These are phyloP conservation scores for Pomacea maculata DNA, from an alignment of 1,140 invertebrate genomes.

Conservation along the genomic window DNA sequence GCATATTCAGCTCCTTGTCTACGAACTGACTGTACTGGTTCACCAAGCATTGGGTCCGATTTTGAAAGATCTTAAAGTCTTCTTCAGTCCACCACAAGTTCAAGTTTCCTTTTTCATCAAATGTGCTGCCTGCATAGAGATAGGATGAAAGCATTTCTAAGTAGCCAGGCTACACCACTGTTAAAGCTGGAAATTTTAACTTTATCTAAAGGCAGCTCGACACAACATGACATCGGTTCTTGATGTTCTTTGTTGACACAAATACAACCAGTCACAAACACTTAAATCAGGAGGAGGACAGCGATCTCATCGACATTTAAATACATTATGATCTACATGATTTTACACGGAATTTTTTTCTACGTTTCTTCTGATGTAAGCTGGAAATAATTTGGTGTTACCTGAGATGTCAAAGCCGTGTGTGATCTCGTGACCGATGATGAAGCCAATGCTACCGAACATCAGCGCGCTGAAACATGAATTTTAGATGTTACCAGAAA, in stretches of 20 bases:
- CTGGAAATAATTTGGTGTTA: neutral
- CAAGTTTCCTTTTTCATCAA: conserved; percentile 14
- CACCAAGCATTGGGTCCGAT: conserved; percentile 18
- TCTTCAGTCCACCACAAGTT: conserved; percentile 7
- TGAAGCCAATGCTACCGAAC: conserved; percentile 72
- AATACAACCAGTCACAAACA: neutral
- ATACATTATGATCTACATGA: no score
- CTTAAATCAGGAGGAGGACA: neutral
- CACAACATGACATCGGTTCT: neutral
- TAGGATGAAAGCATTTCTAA: neutral
- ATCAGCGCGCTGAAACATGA: conserved; percentile 67
- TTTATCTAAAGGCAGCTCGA: neutral
- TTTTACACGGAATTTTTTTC: no score
- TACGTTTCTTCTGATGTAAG: no score
- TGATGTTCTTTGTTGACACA: neutral
- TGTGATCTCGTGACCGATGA: conserved; percentile 73
- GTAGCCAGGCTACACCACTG: neutral
- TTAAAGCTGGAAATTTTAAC: neutral
- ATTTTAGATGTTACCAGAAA: neutral
- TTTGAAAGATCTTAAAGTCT: conserved; percentile 3
- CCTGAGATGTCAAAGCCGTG: conserved; percentile 69
- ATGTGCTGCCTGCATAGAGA: conserved; percentile 6
- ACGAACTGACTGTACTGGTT: conserved; percentile 19
- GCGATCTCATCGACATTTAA: neutral
- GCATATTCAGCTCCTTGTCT: conserved; percentile 6